phyloP scores from a whole-genome alignment of 2,797 vertebrate genomes.

The Chromobotia macracanthus region DNA sequence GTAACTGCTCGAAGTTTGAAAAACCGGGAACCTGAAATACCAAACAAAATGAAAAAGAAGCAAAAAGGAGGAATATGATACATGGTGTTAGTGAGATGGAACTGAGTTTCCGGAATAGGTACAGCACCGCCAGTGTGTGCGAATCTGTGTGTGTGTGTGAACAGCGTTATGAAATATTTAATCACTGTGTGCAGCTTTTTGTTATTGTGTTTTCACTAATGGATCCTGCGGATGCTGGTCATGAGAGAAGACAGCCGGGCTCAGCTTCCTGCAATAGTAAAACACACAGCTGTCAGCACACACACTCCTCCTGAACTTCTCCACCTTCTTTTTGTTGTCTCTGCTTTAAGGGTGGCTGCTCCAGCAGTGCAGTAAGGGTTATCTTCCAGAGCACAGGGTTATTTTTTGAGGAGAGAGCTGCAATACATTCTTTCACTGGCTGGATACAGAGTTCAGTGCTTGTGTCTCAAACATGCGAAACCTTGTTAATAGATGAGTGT shows the following conservation, averaged over 20 bases:
- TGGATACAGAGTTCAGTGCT: not conserved
- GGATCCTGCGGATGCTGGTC: conserved; percentile 33
- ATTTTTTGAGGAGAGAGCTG: not conserved
- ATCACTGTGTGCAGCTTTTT: conserved; percentile 62
- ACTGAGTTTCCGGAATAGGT: not conserved
- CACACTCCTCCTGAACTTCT: not conserved
- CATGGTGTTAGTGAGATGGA: not conserved
- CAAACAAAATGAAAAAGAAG: not conserved
- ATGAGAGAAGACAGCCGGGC: conserved; percentile 15
- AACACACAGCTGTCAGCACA: conserved; percentile 28
- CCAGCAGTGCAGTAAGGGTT: not conserved
- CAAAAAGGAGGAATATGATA: no score
- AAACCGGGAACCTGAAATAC: no score
- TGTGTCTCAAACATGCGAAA: no score
- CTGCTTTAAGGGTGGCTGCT: not conserved
- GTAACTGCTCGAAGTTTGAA: no score
- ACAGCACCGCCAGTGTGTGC: not conserved
- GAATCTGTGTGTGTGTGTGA: conserved; percentile 1
- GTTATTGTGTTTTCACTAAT: conserved; percentile 64
- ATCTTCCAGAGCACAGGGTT: not conserved
- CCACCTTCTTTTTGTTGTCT: not conserved
- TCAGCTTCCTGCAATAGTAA: conserved; percentile 11
- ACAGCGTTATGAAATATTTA: conserved; percentile 69
- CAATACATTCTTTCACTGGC: not conserved
- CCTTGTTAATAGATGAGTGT: no score